Evolutionary conservation across 2,888 invertebrate species (phyloP).

Genomic region (Clitarchus hookeri): DNA sequence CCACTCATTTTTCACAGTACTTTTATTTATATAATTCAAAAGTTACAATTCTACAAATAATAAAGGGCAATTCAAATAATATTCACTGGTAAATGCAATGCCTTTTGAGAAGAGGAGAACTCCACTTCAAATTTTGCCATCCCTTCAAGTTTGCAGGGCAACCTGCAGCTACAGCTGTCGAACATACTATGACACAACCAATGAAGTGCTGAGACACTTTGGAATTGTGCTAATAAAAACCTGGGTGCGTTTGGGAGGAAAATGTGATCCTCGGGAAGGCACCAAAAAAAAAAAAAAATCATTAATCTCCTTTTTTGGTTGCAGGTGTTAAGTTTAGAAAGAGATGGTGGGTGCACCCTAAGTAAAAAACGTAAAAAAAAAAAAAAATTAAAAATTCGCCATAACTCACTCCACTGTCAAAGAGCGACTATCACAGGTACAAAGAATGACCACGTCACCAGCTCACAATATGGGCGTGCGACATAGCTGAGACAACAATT

Average conservation of each 20-base stretch:
- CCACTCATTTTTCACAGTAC: neutral
- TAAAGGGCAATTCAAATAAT: conserved; percentile 38
- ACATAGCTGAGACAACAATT: neutral
- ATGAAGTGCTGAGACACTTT: neutral
- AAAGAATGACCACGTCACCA: conserved; percentile 31
- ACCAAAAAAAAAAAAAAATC: conserved; percentile 18
- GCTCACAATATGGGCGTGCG: neutral
- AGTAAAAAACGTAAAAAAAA: conserved; percentile 5
- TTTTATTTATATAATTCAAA: conserved; percentile 32
- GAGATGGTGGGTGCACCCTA: neutral
- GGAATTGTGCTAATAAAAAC: neutral
- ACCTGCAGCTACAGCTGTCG: neutral
- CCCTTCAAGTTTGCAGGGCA: neutral
- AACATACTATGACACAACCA: neutral
- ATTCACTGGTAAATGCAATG: conserved; percentile 41
- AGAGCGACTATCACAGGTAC: conserved; percentile 43
- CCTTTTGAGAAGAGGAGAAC: conserved; percentile 36
- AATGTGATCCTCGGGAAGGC: neutral
- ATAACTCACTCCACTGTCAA: conserved; percentile 33
- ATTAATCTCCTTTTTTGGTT: conserved; percentile 22
- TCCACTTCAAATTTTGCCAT: neutral
- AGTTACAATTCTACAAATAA: conserved; percentile 42
- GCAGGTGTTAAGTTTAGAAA: neutral
- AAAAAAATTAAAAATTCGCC: conserved; percentile 31
- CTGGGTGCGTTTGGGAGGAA: neutral